Conservation (phyloP, 1,140 invertebrate genomes). For the Hypsibius dujardini region DNA sequence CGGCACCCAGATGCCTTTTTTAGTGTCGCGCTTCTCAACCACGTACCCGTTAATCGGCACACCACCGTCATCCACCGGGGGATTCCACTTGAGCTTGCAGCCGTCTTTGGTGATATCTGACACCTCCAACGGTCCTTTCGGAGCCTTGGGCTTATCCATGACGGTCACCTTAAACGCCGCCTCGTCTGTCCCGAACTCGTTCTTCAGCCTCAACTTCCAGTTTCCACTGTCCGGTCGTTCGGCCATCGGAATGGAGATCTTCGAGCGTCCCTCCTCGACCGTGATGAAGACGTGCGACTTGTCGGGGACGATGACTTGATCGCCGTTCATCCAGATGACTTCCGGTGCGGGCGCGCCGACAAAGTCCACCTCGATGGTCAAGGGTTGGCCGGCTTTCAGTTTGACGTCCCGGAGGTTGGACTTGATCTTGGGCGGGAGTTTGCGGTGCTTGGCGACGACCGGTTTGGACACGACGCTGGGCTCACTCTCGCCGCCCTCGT, state of each 20-base stretch:
- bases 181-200: conserved; percentile 71
- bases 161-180: conserved; percentile 70
- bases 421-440: conserved; percentile 74
- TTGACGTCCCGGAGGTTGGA: conserved; percentile 67
- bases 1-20: conserved; percentile 87
- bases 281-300: conserved; percentile 5
- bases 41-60: conserved; percentile 75
- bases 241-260: conserved; percentile 42
- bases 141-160: conserved; percentile 62
- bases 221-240: conserved; percentile 65
- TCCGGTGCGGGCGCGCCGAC: conserved; percentile 72
- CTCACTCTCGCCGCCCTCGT: conserved; percentile 34
- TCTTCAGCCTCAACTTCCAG: conserved; percentile 60
- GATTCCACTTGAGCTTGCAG: conserved; percentile 83
- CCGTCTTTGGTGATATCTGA: conserved; percentile 81
- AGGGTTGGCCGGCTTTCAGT: conserved; percentile 74
- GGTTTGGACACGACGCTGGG: conserved; percentile 32
- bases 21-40: conserved; percentile 88
- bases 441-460: conserved; percentile 26
- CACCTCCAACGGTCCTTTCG: conserved; percentile 69
- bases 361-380: conserved; percentile 78
- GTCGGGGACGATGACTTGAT: conserved; percentile 36
- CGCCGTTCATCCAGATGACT: conserved; percentile 61
- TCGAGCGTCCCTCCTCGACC: background rate
- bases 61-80: conserved; percentile 79